Conservation (phyloP, 2,113 vertebrate genomes). For the Cricetomys ansorgei region DNA sequence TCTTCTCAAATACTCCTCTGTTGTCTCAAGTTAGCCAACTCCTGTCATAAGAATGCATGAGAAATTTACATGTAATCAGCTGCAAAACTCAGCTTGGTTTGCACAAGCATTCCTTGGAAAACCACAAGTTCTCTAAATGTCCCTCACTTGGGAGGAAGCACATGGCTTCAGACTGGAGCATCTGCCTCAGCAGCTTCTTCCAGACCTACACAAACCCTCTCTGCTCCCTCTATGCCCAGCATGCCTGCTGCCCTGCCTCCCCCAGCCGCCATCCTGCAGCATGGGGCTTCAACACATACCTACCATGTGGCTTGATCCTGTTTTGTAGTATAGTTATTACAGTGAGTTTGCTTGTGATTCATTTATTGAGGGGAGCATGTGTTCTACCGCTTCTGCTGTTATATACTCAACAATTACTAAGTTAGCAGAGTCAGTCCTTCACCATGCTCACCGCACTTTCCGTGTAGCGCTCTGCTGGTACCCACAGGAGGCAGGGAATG, state of each 20-base stretch:
- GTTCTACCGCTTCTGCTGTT: background rate
- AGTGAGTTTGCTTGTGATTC: background rate
- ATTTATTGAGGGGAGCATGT: background rate
- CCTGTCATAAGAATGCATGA: conserved; percentile 26
- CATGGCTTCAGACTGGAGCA: background rate
- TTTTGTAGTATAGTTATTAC: background rate
- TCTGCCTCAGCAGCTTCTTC: background rate
- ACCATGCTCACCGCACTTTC: background rate
- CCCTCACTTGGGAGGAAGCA: background rate
- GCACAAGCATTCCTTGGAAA: conserved; percentile 34
- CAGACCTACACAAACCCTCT: background rate
- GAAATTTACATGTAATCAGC: conserved; percentile 58
- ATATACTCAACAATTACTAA: background rate
- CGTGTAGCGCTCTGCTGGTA: background rate
- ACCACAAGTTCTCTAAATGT: conserved; percentile 40
- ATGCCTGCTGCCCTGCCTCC: too few relatives aligned
- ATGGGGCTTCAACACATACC: background rate
- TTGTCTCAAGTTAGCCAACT: conserved; percentile 21
- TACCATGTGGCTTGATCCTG: background rate
- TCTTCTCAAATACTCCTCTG: conserved; percentile 23
- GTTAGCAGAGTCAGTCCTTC: background rate
- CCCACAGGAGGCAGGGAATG: background rate
- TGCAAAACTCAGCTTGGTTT: conserved; percentile 51
- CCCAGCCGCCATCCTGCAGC: too few relatives aligned
- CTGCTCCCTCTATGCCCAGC: background rate